Evolutionary conservation across 2,797 vertebrate genomes (phyloP), one percentile per base, ranked within the genome.

Genomic region (Diglossa cyanea): DNA sequence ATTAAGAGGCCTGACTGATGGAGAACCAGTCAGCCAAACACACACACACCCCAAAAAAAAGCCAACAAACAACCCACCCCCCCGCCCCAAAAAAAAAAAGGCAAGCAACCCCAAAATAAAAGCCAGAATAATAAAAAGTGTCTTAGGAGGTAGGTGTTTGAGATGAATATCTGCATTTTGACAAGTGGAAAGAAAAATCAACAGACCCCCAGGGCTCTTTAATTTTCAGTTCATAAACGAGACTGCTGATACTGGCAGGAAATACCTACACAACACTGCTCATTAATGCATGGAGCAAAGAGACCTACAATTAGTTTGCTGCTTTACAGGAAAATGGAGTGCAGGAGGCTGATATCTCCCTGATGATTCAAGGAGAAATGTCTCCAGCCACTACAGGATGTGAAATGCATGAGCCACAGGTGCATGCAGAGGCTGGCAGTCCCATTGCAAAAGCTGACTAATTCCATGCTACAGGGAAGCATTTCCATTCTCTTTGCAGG

Each of bases 271-370:
- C 17, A 63, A 5, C 10, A 21, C 24, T 47, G 8, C 11, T 67
- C n/a, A 45, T 45, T 17, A 58, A 26, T 13, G 26, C n/a, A 6
- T 0, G 0, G 67, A 40, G 11, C 14, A 48, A 51, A 30, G 15
- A 55, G 10, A 26, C 7, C 24, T 35, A 24, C 5, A 6, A 26
- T 17, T 19, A 62, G 17, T 11, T 12, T 57, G 25, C 17, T 81
- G 55, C 37, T 61, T 12, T 37, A 33, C 11, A n/a, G 48, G 15
- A 66, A 77, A 84, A 54, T 17, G 3, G 24, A 39, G 13, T 25
- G 28, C 25, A 40, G 51, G 44, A 55, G 26, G 11, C 35, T 45
- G 30, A 3, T 39, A 23, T 12, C 3, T 19, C 18, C 17, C 24
- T 63, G 28, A 24, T 19, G n/a, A 54, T 31, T 57, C 9, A 57